Percentiles rank a stretch among this genome's conserved stretches.
Evolutionary conservation across 2,888 invertebrate genomes (phyloP).

Genomic region (Eilema depressum): DNA sequence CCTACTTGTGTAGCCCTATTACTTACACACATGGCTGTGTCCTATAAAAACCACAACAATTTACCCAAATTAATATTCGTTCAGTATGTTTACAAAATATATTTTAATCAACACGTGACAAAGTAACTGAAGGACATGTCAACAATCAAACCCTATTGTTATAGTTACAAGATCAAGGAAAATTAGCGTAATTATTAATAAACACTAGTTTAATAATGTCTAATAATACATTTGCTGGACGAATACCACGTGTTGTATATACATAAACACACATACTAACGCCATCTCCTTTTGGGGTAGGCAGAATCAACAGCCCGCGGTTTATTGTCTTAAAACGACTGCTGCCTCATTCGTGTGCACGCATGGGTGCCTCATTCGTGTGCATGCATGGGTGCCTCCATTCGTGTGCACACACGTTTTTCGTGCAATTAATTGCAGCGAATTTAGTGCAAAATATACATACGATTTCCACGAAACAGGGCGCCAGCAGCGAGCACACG

Average conservation of each 20-base stretch:
- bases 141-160: background rate
- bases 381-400: too few species aligned
- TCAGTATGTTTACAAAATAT: background rate
- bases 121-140: background rate
- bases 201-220: background rate
- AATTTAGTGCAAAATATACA: too few species aligned
- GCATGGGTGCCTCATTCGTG: too few species aligned
- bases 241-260: background rate
- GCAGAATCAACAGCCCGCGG: background rate
- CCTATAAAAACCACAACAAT: background rate
- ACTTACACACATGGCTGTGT: background rate
- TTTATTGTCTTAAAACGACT: background rate
- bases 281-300: background rate
- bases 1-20: background rate
- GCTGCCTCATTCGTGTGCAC: too few species aligned
- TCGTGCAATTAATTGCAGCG: too few species aligned
- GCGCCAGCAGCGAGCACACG: too few species aligned
- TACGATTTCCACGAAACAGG: too few species aligned
- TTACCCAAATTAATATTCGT: background rate
- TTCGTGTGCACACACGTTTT: too few species aligned
- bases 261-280: background rate
- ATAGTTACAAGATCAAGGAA: background rate
- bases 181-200: background rate
- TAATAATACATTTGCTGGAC: background rate
- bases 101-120: background rate